Percentiles rank a stretch among this genome's conserved stretches.
Evolutionary conservation across 2,797 vertebrate species (phyloP).

Genomic region (Falco peregrinus): DNA sequence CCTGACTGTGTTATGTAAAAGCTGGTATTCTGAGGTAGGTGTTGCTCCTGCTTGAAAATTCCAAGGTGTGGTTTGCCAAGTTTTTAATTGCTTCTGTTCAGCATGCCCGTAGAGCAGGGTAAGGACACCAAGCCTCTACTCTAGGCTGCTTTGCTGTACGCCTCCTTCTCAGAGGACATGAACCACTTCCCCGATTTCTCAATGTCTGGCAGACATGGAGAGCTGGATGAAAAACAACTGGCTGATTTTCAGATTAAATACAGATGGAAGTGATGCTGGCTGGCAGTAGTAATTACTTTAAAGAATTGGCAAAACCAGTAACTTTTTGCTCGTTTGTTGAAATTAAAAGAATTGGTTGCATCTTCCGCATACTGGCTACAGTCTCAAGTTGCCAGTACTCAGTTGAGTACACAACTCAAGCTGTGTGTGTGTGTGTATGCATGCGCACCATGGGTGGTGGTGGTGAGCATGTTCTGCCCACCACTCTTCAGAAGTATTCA

Average conservation of each 20-base stretch:
- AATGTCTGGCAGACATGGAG: conserved; percentile 19
- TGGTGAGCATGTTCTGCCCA: background rate
- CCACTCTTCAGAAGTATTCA: background rate
- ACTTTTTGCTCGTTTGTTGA: conserved; percentile 2
- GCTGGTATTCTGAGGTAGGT: background rate
- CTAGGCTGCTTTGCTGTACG: background rate
- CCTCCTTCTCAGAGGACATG: background rate
- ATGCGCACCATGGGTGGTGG: accelerated
- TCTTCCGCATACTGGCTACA: background rate
- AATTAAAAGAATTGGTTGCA: background rate
- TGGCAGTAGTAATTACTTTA: conserved; percentile 8
- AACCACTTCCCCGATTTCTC: background rate
- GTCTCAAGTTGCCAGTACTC: background rate
- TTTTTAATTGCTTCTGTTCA: background rate
- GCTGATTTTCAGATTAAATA: conserved; percentile 56
- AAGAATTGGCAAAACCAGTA: conserved; percentile 6
- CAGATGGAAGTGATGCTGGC: conserved; percentile 38
- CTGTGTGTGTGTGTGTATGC: too few relatives aligned
- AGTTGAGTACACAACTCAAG: too few relatives aligned
- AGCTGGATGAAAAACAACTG: conserved; percentile 56
- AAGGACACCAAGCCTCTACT: background rate
- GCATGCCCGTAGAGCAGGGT: background rate
- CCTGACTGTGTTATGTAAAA: background rate
- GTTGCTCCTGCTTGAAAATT: background rate
- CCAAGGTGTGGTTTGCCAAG: background rate